These are phyloP conservation scores for Drosophila hydei DNA, from an alignment of 1,140 invertebrate genomes.

Conservation along the genomic window DNA sequence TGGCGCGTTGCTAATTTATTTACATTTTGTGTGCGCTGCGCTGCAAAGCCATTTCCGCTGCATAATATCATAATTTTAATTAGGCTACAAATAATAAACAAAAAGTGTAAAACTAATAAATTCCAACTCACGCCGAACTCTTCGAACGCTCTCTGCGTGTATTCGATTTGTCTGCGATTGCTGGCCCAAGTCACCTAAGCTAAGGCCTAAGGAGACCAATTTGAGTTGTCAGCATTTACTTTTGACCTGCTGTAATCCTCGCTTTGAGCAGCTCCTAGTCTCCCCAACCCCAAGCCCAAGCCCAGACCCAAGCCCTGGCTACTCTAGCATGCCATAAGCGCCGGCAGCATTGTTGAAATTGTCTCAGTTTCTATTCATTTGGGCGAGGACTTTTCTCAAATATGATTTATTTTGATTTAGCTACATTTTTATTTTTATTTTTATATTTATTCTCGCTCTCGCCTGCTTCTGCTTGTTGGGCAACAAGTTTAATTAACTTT, in stretches of 20 bases:
- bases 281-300: no score
- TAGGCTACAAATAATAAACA: conserved; percentile 1
- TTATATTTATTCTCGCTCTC: background rate
- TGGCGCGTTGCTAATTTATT: conserved; percentile 19
- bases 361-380: conserved; percentile 20
- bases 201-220: background rate
- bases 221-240: background rate
- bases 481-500: conserved; percentile 46
- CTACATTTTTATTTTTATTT: conserved; percentile 11
- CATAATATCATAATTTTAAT: conserved; percentile 7
- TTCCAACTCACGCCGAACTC: conserved; percentile 13
- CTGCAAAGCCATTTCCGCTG: conserved; percentile 12
- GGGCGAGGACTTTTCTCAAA: conserved; percentile 7
- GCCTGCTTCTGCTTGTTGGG: background rate
- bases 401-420: conserved; percentile 47
- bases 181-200: background rate
- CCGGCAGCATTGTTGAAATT: conserved; percentile 19
- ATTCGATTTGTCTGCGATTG: no score
- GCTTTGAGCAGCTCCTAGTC: no score
- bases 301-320: no score
- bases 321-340: conserved; percentile 10
- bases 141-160: no score
- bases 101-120: conserved; percentile 23
- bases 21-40: conserved; percentile 11
- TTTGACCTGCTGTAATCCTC: background rate